Conservation (phyloP, 2,888 invertebrate species). For the Linyphia triangularis region DNA sequence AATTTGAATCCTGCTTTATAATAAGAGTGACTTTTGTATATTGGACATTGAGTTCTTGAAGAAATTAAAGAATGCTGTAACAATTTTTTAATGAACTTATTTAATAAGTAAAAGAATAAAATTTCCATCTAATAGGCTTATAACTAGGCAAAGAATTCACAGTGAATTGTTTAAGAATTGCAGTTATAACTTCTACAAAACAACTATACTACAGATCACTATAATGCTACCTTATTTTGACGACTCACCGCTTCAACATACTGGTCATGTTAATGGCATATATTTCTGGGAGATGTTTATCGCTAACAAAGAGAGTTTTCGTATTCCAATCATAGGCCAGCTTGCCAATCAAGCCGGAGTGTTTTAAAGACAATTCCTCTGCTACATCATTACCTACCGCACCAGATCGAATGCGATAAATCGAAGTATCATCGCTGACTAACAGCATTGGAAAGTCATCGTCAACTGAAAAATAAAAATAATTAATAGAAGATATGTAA, state of each 20-base stretch:
- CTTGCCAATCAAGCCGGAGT: background rate
- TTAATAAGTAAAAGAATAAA: background rate
- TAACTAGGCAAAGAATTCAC: background rate
- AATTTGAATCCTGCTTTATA: too few species aligned
- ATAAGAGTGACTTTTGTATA: too few species aligned
- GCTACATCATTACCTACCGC: slow-evolving; percentile 5
- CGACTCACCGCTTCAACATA: background rate
- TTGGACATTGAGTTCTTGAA: too few species aligned
- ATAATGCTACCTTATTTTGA: background rate
- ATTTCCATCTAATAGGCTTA: background rate
- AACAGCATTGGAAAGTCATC: background rate
- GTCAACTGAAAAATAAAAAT: slow-evolving; percentile 20
- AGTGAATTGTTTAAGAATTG: background rate
- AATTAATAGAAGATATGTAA: background rate
- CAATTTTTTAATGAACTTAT: background rate
- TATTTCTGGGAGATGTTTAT: slow-evolving; percentile 5
- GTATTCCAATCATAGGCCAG: slow-evolving; percentile 34
- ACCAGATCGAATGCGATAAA: slow-evolving; percentile 23
- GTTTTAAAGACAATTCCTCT: background rate
- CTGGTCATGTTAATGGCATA: slow-evolving; percentile 42
- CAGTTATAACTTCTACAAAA: background rate
- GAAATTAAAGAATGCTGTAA: too few species aligned
- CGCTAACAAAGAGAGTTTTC: slow-evolving; percentile 11
- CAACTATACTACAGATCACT: background rate
- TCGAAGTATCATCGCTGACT: slow-evolving; percentile 30